Evolutionary conservation across 2,113 vertebrate species (phyloP), one percentile per base, ranked within the genome.

Genomic region (Charina bottae): DNA sequence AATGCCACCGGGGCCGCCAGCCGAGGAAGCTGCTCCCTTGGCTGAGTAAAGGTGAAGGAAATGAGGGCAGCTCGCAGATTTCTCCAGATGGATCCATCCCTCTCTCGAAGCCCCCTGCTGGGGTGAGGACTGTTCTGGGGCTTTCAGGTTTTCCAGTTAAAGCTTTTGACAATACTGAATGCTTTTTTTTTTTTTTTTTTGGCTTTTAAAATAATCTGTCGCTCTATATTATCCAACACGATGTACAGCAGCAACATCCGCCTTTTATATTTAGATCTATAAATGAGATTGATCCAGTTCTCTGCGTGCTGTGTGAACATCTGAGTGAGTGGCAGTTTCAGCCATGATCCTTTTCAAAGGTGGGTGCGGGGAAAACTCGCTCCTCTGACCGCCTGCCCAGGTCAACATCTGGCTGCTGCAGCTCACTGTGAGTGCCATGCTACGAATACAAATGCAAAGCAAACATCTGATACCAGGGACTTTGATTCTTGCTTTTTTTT

Each of bases 161-260:
- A 95, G 83, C 64, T 97, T 96, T 93, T 87, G 49, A 87, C 62
- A 37, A 53, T 88, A 72, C 28, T 42, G 58, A 96, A 96, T 95
- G 96, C 94, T 93, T 56, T 21, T 59, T 64, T 1, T 55, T 55
- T 58, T 83, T n/a, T n/a, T n/a, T 56, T 84, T 58, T 49, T 55
- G 26, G 9, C 93, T 88, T 78, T 49, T 58, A 58, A 46, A 88
- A 89, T 58, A 42, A 33, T 28, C 53, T 72, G 3, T 93, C 92
- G 87, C 91, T 93, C 87, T 91, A 90, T 96, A 92, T 93, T 91
- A 89, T 95, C 89, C 13, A 86, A 95, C 87, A 93, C 90, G 92
- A 95, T 49, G 72, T 89, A 4, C 94, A 96, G 96, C 97, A 95
- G 90, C 95, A 96, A 94, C 58, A 0, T 92, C 78, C 94, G 56